Evolutionary conservation across 2,797 vertebrate species (phyloP), one percentile per base, ranked within the genome.

Genomic region (Cuniculus paca): DNA sequence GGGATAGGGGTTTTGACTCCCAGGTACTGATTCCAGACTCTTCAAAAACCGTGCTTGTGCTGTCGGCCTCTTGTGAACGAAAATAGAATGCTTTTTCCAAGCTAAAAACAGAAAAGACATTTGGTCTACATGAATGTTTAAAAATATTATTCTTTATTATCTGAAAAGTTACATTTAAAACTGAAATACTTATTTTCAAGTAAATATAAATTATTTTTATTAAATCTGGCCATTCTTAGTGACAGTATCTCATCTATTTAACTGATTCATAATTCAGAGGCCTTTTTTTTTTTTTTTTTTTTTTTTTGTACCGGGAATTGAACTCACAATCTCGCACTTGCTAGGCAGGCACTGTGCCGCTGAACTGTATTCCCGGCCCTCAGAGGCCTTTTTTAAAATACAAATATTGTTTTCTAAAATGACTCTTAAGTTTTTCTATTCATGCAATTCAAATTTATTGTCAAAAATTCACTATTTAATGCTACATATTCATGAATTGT

Each of bases 131-230:
- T 63, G 34, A 58, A 10, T 88, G n/a, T 60, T 48, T 89, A 39
- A n/a, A 65, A 45, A 95, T 54, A 58, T 90, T 90, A 6, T 70
- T n/a, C 1, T 91, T 58, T 58, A 36, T 26, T 85, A n/a, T 0
- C 31, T 50, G 4, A 22, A 28, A 50, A 91, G 2, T 79, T 75
- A 39, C 87, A 20, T 26, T 58, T 90, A 83, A 48, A 82, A 88
- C 52, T 77, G 4, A 85, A 89, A 85, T 85, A 0, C 24, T 89
- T 95, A 48, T 77, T 92, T 89, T 89, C 31, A 90, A 86, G 48
- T 81, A 72, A 65, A 28, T 54, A 6, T 1, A 16, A 26, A 61
- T 0, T 16, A 68, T 52, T 72, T 79, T 45, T 24, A 84, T 88
- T 61, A 94, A 90, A 60, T 82, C 20, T 39, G 6, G 52, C 3